Conservation (phyloP, 2,113 vertebrate species). For the Nymphicus hollandicus region DNA sequence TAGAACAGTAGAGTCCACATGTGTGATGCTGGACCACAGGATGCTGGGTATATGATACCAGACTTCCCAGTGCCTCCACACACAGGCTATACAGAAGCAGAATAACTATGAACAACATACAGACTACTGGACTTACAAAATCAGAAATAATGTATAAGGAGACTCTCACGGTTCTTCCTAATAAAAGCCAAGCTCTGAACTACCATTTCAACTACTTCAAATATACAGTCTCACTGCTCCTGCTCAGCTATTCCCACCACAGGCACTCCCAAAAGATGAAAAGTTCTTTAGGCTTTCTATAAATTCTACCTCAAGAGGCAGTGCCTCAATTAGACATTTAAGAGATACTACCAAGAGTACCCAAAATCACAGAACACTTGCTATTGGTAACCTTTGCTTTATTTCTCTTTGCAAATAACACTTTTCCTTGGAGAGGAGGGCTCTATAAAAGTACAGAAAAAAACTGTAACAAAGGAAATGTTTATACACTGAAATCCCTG, state of each 20-base stretch:
- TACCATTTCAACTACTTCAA: neutral
- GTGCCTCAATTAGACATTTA: neutral
- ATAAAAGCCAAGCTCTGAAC: neutral
- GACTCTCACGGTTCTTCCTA: neutral
- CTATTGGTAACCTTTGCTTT: neutral
- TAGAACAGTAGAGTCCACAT: neutral
- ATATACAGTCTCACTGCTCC: neutral
- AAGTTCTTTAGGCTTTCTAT: neutral
- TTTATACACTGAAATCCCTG: neutral
- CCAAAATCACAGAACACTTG: neutral
- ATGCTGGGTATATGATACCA: neutral
- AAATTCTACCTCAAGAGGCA: neutral
- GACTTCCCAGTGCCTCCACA: neutral
- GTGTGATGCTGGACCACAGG: neutral
- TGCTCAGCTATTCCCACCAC: neutral
- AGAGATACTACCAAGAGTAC: neutral
- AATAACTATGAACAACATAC: neutral
- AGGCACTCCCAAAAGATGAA: neutral
- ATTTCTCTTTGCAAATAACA: neutral
- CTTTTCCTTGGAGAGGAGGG: neutral
- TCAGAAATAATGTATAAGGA: neutral
- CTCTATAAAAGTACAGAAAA: neutral
- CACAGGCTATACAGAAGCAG: neutral
- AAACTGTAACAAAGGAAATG: neutral
- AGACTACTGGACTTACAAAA: accelerated